Conservation (phyloP, 2,113 vertebrate genomes). For the Nyctereutes procyonoides region DNA sequence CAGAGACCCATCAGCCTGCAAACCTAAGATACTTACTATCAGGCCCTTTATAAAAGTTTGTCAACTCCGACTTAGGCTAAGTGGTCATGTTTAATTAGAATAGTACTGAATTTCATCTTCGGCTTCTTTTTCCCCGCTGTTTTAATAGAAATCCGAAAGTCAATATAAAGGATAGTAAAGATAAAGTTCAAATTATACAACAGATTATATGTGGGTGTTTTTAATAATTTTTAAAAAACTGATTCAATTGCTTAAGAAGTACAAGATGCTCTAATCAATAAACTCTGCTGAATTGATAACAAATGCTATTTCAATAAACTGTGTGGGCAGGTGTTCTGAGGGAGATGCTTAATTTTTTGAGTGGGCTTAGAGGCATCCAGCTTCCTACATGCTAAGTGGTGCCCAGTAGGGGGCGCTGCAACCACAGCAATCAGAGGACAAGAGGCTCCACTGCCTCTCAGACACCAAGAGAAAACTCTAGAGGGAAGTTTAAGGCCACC, state of each 20-base stretch:
- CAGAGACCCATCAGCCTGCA: not conserved
- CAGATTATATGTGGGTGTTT: not conserved
- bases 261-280: not conserved
- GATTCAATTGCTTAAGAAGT: not conserved
- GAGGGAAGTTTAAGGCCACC: not conserved
- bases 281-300: not conserved
- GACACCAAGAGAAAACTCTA: not conserved
- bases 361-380: rapidly evolving
- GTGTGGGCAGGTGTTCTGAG: not conserved
- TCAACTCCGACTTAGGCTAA: not conserved
- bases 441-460: not conserved
- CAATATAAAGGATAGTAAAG: not conserved
- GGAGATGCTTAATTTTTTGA: not conserved
- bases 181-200: not conserved
- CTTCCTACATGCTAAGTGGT: not conserved
- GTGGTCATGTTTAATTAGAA: not conserved
- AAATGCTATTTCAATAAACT: not conserved
- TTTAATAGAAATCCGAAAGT: not conserved
- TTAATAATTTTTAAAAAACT: not conserved
- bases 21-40: not conserved
- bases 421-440: not conserved
- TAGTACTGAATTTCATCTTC: not conserved
- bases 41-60: not conserved
- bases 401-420: not conserved
- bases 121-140: not conserved